phyloP scores from a whole-genome alignment of 2,888 invertebrate species.

The Dynastes grantii region DNA sequence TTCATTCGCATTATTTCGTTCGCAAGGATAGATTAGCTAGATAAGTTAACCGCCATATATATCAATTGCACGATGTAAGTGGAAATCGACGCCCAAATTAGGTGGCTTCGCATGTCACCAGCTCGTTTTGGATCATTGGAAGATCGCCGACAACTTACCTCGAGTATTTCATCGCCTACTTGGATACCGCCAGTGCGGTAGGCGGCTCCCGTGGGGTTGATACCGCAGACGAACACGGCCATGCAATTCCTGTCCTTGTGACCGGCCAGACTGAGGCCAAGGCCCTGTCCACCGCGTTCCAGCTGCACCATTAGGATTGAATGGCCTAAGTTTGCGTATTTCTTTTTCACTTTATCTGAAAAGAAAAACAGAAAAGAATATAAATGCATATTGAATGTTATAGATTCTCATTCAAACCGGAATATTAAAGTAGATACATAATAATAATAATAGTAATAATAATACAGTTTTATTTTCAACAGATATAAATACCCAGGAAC shows the following conservation, averaged over 20 bases:
- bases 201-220: conserved; percentile 91
- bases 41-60: background rate
- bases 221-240: conserved; percentile 97
- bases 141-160: conserved; percentile 76
- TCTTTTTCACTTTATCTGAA: conserved; percentile 93
- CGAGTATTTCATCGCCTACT: conserved; percentile 95
- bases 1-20: too few species aligned
- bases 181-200: conserved; percentile 82
- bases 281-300: conserved; percentile 81
- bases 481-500: too few species aligned
- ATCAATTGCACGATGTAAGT: background rate
- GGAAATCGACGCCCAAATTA: conserved; percentile 14
- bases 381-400: background rate
- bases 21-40: too few species aligned
- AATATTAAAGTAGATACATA: too few species aligned
- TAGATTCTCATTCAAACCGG: too few species aligned
- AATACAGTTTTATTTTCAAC: too few species aligned
- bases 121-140: background rate
- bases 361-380: conserved; percentile 9
- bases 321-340: conserved; percentile 87
- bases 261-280: conserved; percentile 95
- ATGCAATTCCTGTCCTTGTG: conserved; percentile 94
- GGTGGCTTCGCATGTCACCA: background rate
- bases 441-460: too few species aligned
- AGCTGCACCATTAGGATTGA: conserved; percentile 83